Evolutionary conservation across 1,140 invertebrate genomes (phyloP), one percentile per base, ranked within the genome.

Genomic region (Lysiphlebus fabarum): DNA sequence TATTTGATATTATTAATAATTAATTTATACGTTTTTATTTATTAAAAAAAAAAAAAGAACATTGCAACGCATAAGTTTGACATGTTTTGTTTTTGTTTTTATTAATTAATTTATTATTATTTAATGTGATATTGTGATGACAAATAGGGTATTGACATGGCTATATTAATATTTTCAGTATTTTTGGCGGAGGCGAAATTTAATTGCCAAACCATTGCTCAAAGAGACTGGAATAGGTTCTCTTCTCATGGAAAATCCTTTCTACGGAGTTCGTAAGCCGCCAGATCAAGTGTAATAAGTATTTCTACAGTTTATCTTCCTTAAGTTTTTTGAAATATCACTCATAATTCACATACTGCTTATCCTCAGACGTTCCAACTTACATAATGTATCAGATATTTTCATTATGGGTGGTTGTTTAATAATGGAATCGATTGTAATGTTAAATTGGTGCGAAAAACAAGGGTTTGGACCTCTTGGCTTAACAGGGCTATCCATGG

Each of bases 391-490:
- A 0, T 94, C 91, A 47, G 97, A 99, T 78, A 91, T 99, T 70
- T 98, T 99, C 85, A 92, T 99, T 50, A 99, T 99, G 97, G 97
- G 97, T 56, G 96, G 93, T 34, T 95, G 95, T 74, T 80, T 99
- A 48, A 93, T 99, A 43, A 82, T 98, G 61, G 97, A 99, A 81
- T 91, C 91, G 7, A 80, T 96, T 56, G 95, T 91, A 26, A 81
- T 99, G 51, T 85, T 99, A 47, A 88, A 95, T 78, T 99, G 95
- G 95, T 95, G 92, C 71, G 90, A 95, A 77, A 82, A 85, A 53
- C 84, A 92, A 71, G 89, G 90, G 17, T 91, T 90, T 72, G 93
- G 93, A 9, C 96, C 96, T 1, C 81, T 98, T 6, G 95, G 93
- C 49, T 82, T 98, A 7, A 95, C 93, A 17, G 96, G 96, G n/a